Base-by-base conservation (phyloP, 2,113 vertebrate genomes). In the Otis tarda region DNA sequence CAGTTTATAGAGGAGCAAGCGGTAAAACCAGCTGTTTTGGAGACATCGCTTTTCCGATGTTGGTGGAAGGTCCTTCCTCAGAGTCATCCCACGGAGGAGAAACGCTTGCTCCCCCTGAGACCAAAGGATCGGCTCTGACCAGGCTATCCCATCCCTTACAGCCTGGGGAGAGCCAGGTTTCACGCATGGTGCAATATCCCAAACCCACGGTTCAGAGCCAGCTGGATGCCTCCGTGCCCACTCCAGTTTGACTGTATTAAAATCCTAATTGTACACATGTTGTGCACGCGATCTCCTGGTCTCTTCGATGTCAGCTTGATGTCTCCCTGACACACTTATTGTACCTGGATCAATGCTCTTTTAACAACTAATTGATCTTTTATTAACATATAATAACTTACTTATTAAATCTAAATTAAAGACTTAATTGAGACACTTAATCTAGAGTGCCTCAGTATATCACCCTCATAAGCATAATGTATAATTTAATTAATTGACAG, bases 351-450 rank as follows among this genome's bases (percentile, higher is more conserved):
- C 98, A 97, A 97, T 98, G 97, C 83, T 96, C 95, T 87, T 94
- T 95, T 97, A 96, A 93, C 95, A 97, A 88, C 96, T 98, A 98
- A 98, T 98, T 98, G 98, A 98, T 98, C 97, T 97, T 98, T 98
- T 98, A 98, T 98, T 98, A 98, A 91, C 96, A 92, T 96, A 97
- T 94, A 97, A 98, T 97, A 98, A 98, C 96, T 98, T 83, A 87
- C 95, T 97, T 98, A 98, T 97, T 98, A 98, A 97, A 97, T 94
- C 97, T 95, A 98, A 98, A 98, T 98, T 97, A 97, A 98, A 97
- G 96, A 92, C 97, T 97, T 98, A 98, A 98, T 98, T 98, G 97
- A 93, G 19, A 97, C 95, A 84, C 97, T 97, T 97, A 96, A 98
- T 98, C 97, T 98, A 82, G 96, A 97, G 91, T 70, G 92, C 92